These are phyloP conservation scores for Rhodinocichla rosea DNA, from an alignment of 2,113 vertebrate species.

Conservation along the genomic window DNA sequence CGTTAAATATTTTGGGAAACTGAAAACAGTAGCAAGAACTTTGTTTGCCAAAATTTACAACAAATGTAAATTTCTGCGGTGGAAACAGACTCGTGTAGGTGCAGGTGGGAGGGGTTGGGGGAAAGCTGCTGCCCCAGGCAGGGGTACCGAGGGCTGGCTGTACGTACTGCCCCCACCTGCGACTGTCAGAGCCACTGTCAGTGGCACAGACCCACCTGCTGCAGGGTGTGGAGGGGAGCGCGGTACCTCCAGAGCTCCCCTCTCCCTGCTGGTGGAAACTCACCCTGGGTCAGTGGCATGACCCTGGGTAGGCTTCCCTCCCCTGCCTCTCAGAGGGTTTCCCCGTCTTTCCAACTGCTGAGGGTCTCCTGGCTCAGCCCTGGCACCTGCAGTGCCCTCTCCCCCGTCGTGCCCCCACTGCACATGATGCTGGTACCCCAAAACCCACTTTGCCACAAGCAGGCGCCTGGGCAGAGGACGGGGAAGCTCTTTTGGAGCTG, in stretches of 20 bases:
- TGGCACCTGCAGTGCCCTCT: not conserved
- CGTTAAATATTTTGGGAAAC: not conserved
- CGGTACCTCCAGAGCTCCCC: fast-evolving
- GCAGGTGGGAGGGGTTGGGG: fast-evolving
- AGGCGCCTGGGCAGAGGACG: fast-evolving
- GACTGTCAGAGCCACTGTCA: not conserved
- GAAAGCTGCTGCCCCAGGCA: not conserved
- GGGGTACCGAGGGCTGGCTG: not conserved
- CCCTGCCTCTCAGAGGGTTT: not conserved
- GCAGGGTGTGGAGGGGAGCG: not conserved
- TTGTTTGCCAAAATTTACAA: not conserved
- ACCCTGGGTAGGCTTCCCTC: not conserved
- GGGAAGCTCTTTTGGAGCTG: not conserved
- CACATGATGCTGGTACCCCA: fast-evolving
- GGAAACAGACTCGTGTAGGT: fast-evolving
- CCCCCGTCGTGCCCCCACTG: fast-evolving
- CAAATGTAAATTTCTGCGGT: fast-evolving
- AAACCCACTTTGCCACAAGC: fast-evolving
- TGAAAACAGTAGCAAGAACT: not conserved
- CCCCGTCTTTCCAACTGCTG: not conserved
- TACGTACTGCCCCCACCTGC: not conserved
- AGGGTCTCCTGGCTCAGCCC: not conserved
- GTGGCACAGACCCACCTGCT: not conserved
- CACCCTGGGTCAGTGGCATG: not conserved
- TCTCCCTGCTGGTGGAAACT: not conserved